These are phyloP conservation scores for Psylliodes chrysocephalus DNA, from an alignment of 2,888 invertebrate genomes.

Conservation along the genomic window DNA sequence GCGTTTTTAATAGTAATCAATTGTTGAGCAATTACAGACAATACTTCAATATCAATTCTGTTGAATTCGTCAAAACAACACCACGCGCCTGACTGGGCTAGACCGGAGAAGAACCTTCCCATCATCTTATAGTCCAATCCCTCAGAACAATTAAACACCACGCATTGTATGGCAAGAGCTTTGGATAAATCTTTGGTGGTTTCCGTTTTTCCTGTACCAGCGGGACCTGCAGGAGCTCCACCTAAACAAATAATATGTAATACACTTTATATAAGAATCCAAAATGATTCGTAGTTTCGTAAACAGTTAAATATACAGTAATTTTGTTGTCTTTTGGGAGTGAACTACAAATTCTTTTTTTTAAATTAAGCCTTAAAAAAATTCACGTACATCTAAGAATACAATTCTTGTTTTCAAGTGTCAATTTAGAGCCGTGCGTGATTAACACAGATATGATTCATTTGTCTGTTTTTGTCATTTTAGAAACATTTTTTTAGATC, in stretches of 20 bases:
- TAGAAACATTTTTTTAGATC: too few relatives aligned
- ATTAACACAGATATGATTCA: too few relatives aligned
- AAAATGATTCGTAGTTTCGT: not conserved
- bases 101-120: slow-evolving; percentile 90
- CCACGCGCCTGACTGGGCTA: slow-evolving; percentile 92
- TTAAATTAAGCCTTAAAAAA: too few relatives aligned
- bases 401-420: too few relatives aligned
- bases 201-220: slow-evolving; percentile 91
- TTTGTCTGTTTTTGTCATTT: too few relatives aligned
- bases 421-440: too few relatives aligned
- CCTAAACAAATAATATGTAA: slow-evolving; percentile 62
- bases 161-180: slow-evolving; percentile 87
- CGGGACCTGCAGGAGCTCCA: slow-evolving; percentile 90
- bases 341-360: too few relatives aligned
- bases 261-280: not conserved
- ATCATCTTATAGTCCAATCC: slow-evolving; percentile 82
- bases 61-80: slow-evolving; percentile 94
- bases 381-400: too few relatives aligned
- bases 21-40: slow-evolving; percentile 91
- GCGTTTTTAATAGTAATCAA: slow-evolving; percentile 89
- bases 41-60: slow-evolving; percentile 88
- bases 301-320: too few relatives aligned
- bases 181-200: slow-evolving; percentile 92
- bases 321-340: too few relatives aligned
- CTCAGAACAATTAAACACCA: slow-evolving; percentile 93